Evolutionary conservation across 23 tunicate genomes (phyloP), one percentile per base, ranked within the genome.

Genomic region (Clavelina lepadiformis): DNA sequence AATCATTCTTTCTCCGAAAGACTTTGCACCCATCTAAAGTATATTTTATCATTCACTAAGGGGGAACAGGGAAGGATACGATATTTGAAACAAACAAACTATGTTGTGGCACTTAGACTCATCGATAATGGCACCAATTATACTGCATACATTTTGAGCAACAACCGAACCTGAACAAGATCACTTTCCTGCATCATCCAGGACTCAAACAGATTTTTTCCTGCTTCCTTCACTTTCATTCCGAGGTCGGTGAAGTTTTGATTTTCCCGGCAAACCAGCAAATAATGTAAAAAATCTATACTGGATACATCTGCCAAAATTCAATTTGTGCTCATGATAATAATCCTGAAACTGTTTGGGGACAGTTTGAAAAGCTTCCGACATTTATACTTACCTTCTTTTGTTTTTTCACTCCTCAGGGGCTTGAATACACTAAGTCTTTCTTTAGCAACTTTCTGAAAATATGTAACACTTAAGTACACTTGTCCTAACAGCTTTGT

Each of bases 391-490:
- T 56, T 19, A 24, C 61, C 1, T 51, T 61, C 4, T 57, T 33
- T 46, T 82, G 34, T 19, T n/a, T n/a, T n/a, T n/a, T n/a, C n/a
- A n/a, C n/a, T n/a, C n/a, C n/a, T n/a, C n/a, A 57, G 20, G 11
- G 88, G 82, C 53, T 78, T 65, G 56, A 91, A 91, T 20, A 56
- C 51, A 1, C 73, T 72, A 27, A 91, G 86, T 36, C 86, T 49
- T 36, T 91, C 98, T 56, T 91, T 91, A 26, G 99, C 91, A 20
- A 92, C 88, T 88, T 94, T 94, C 89, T 93, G 67, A 23, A 79
- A 56, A 27, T 15, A 72, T 15, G 27, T 38, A 33, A 63, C 74
- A 53, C 21, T 53, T 6, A 8, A 8, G 23, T n/a, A 8, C 21
- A 27, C 36, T 59, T 29, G 7, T 26, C 36, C 19, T 5, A 53